These are phyloP conservation scores for Pyrochroa serraticornis DNA, from an alignment of 2,888 invertebrate genomes.

Conservation along the genomic window DNA sequence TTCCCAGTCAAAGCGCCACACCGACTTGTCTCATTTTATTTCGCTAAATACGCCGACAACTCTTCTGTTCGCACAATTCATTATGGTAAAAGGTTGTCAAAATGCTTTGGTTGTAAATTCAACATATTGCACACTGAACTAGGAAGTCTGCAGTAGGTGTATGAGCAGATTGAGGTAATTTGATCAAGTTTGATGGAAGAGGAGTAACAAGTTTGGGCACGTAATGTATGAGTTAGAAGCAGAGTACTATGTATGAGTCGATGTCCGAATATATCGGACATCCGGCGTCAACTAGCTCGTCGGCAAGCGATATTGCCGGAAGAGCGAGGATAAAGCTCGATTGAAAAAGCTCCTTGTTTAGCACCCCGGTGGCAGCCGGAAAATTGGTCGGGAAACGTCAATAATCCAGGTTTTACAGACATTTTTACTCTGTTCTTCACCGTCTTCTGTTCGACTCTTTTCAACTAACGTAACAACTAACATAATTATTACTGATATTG, in stretches of 20 bases:
- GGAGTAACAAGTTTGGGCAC: constrained; percentile 18
- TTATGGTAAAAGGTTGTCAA: constrained; percentile 8
- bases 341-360: constrained; percentile 14
- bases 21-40: constrained; percentile 13
- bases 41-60: neutral
- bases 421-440: too few species aligned
- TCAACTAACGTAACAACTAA: too few species aligned
- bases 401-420: neutral
- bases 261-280: constrained; percentile 2
- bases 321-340: constrained; percentile 4
- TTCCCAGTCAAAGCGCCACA: too few species aligned
- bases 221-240: constrained; percentile 27
- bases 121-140: constrained; percentile 16
- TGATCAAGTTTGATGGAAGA: constrained; percentile 6
- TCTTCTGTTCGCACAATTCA: neutral
- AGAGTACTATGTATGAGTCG: constrained; percentile 6
- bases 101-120: constrained; percentile 15
- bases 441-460: too few species aligned
- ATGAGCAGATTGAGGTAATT: constrained; percentile 17
- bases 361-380: neutral
- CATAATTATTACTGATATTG: too few species aligned
- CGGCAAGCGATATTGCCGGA: constrained; percentile 1
- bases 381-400: constrained; percentile 13
- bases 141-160: constrained; percentile 23
- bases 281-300: neutral